Base-by-base conservation (phyloP, 2,797 vertebrate genomes). In the Oceanodroma leucorhoa region DNA sequence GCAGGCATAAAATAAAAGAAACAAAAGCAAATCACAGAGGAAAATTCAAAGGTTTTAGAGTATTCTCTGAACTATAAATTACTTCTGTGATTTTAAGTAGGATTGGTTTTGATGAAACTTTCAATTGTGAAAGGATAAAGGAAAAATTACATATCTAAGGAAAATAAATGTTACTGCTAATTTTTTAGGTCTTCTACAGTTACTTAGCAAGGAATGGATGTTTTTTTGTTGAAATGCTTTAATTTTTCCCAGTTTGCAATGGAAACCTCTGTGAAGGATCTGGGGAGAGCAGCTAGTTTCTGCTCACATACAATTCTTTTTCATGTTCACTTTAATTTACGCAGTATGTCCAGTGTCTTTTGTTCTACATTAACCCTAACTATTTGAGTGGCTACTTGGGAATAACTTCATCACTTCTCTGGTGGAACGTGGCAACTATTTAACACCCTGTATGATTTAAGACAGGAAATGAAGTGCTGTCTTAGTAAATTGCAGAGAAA, bases 391-490 rank as follows among this genome's bases (percentile, higher is more conserved):
- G n/a, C 40, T 91, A 27, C 20, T 51, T 71, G 79, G 80, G 45
- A 90, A 51, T 61, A 78, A 67, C 30, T 81, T 86, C 87, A 72
- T 41, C 83, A 10, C 53, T 90, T 57, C 27, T 54, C 14, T 78
- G 45, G 13, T 90, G 54, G 23, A 86, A 84, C 9, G 2, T 5
- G 24, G 61, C 61, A 86, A 72, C n/a, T 90, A 3, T 57, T 95
- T 67, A 40, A 83, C 80, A 78, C 76, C 14, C 23, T 58, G 30
- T 4, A 3, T 75, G 69, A 83, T 72, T 91, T 54, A 66, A 86
- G 61, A 2, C 62, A 91, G 91, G 93, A 95, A 94, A 93, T 88
- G 19, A 94, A 94, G 71, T 10, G 79, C 76, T 83, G 79, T 85
- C 92, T 87, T 89, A 11, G n/a, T 86, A 62, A 94, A 94, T 70